phyloP scores from a whole-genome alignment of 2,888 invertebrate species.

The Melipona bicolor region DNA sequence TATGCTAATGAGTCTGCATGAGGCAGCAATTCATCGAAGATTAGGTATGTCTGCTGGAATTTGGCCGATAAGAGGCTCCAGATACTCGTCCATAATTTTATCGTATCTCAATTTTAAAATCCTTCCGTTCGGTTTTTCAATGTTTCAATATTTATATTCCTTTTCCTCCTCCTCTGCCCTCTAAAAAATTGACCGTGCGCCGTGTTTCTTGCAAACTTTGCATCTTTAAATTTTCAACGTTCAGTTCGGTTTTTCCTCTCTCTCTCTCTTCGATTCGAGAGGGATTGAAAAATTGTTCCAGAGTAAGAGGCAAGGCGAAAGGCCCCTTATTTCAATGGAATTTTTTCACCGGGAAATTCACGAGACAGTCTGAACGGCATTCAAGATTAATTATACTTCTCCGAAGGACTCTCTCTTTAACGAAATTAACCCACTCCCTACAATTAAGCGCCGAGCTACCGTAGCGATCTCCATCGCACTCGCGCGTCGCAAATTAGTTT shows the following conservation, averaged over 20 bases:
- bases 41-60: conserved; percentile 5
- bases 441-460: conserved; percentile 63
- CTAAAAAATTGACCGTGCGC: background rate
- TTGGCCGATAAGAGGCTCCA: background rate
- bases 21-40: conserved; percentile 19
- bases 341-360: conserved; percentile 4
- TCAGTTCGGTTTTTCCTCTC: background rate
- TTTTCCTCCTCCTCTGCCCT: too few species aligned
- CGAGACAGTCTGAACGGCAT: conserved; percentile 25
- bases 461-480: conserved; percentile 36
- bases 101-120: too few species aligned
- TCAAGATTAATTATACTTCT: conserved; percentile 57
- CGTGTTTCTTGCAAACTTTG: background rate
- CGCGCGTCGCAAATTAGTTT: conserved; percentile 42
- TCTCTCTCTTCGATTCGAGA: too few species aligned
- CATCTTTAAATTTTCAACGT: background rate
- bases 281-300: conserved; percentile 1
- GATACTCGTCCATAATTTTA: too few species aligned
- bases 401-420: conserved; percentile 59
- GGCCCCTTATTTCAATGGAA: background rate
- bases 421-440: conserved; percentile 66
- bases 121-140: too few species aligned
- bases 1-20: conserved; percentile 21
- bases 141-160: too few species aligned
- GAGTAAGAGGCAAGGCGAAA: too few species aligned